Conservation (phyloP, 2,888 invertebrate genomes). For the Drosophila meridionalis region DNA sequence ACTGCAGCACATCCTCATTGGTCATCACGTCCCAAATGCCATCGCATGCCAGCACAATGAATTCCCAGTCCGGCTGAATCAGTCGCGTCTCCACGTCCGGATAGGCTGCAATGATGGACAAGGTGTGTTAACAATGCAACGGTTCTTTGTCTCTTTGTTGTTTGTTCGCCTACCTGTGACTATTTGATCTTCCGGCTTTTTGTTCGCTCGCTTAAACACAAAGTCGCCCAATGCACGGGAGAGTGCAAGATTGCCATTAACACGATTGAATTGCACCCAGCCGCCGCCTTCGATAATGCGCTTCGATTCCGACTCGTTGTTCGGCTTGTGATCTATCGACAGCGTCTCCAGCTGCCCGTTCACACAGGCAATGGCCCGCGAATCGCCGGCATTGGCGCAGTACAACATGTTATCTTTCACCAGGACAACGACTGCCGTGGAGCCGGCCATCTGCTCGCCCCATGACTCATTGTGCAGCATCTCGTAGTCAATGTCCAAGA, state of each 20-base stretch:
- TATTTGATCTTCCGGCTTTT: conserved; percentile 96
- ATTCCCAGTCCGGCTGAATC: conserved; percentile 96
- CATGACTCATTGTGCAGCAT: conserved; percentile 95
- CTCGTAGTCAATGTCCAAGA: conserved; percentile 95
- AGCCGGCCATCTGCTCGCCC: conserved; percentile 97
- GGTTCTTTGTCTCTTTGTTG: conserved; percentile 25
- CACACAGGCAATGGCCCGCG: conserved; percentile 96
- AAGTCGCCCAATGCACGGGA: conserved; percentile 99
- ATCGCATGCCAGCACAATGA: conserved; percentile 98
- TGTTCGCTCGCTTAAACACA: conserved; percentile 94
- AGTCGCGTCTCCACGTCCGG: conserved; percentile 95
- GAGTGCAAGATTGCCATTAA: conserved; percentile 98
- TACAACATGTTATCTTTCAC: conserved; percentile 94
- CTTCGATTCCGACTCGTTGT: conserved; percentile 93
- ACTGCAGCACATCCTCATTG: conserved; percentile 96
- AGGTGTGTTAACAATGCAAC: conserved; percentile 23
- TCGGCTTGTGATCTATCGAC: conserved; percentile 98
- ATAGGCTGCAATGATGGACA: conserved; percentile 88
- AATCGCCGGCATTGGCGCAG: conserved; percentile 99
- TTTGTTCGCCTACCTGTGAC: conserved; percentile 92
- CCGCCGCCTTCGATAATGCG: conserved; percentile 98
- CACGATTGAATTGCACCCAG: conserved; percentile 98
- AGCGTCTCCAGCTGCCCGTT: conserved; percentile 89
- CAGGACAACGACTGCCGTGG: conserved; percentile 95
- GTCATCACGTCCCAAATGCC: conserved; percentile 99